A percentile compares a stretch with the other conserved stretches of the same genome.
Evolutionary conservation across 2,797 vertebrate genomes (phyloP).

Genomic region (Euthynnus affinis): DNA sequence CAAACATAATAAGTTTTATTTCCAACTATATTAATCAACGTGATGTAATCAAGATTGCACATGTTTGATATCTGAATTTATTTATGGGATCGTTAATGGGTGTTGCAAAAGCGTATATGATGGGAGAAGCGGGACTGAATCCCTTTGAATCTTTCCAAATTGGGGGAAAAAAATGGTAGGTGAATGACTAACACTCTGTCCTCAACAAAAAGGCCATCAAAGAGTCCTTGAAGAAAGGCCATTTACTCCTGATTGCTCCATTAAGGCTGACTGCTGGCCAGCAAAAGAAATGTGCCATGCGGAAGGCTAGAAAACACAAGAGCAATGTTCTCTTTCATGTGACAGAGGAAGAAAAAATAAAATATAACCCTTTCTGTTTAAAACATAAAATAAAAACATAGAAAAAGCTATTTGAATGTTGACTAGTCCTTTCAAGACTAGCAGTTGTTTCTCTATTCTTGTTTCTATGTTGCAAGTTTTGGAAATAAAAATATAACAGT

Average conservation of each 20-base stretch:
- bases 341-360: neutral
- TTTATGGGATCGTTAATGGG: neutral
- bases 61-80: neutral
- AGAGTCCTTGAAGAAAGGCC: neutral
- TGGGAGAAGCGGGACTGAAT: neutral
- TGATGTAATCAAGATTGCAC: neutral
- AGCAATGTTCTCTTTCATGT: neutral
- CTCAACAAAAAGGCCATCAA: slow-evolving; percentile 13
- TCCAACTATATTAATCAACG: neutral
- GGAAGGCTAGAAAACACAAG: neutral
- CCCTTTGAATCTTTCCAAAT: neutral
- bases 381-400: neutral
- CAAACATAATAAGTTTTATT: neutral
- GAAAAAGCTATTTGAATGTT: neutral
- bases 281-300: neutral
- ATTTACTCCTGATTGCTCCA: slow-evolving; percentile 33
- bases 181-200: slow-evolving; percentile 18
- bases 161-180: neutral
- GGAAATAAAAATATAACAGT: neutral
- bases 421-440: neutral
- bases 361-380: neutral
- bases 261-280: neutral
- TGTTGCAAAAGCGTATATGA: neutral
- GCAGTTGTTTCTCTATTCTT: too few species aligned
- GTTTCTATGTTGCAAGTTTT: neutral